Conservation (phyloP, 2,888 invertebrate species). For the Hymenopus coronatus region DNA sequence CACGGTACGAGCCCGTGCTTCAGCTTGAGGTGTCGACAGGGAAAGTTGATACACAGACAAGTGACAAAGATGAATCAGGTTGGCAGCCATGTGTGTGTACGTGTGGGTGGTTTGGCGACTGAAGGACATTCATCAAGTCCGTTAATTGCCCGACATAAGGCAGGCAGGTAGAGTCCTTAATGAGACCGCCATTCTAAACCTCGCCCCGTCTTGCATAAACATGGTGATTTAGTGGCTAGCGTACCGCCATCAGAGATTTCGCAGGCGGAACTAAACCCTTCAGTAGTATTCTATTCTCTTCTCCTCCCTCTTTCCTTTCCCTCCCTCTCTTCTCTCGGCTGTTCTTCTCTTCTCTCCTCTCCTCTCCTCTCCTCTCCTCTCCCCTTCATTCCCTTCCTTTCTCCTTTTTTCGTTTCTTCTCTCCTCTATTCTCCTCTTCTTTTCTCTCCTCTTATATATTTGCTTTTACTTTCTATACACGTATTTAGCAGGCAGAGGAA, state of each 20-base stretch:
- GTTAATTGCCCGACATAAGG: constrained; percentile 25
- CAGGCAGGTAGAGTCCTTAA: neutral
- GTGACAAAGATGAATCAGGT: neutral
- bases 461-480: too few relatives aligned
- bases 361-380: too few relatives aligned
- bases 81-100: neutral
- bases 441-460: too few relatives aligned
- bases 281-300: too few relatives aligned
- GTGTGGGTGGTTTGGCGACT: neutral
- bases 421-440: too few relatives aligned
- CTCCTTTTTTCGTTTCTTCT: too few relatives aligned
- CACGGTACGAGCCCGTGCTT: too few relatives aligned
- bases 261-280: neutral
- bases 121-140: constrained; percentile 24
- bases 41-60: neutral
- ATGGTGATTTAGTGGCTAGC: neutral
- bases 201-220: neutral
- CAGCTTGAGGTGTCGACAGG: neutral
- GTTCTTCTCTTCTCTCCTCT: too few relatives aligned
- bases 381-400: too few relatives aligned
- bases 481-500: too few relatives aligned
- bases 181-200: neutral
- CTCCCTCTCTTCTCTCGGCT: too few relatives aligned
- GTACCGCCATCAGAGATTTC: neutral
- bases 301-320: too few relatives aligned